Percentiles rank a stretch among this genome's conserved stretches.
These are phyloP conservation scores for Brachyptera putata DNA, from an alignment of 2,888 invertebrate genomes.

Conservation along the genomic window DNA sequence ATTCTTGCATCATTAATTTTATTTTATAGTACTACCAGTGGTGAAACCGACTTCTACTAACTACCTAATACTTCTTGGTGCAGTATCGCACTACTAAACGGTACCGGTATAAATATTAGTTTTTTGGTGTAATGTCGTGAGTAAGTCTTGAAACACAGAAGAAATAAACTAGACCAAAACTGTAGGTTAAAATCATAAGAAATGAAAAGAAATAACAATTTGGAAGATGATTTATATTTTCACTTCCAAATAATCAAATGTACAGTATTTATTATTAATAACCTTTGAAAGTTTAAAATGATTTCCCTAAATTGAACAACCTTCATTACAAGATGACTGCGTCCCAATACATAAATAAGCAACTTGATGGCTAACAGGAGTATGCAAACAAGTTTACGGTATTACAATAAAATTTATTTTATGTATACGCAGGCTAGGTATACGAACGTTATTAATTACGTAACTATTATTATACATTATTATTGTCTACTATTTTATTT, in stretches of 20 bases:
- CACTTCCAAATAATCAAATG: slow-evolving; percentile 47
- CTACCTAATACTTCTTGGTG: too few relatives aligned
- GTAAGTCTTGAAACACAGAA: too few relatives aligned
- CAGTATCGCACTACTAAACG: too few relatives aligned
- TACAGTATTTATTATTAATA: slow-evolving; percentile 36
- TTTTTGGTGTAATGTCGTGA: too few relatives aligned
- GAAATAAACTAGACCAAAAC: too few relatives aligned
- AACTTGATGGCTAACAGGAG: slow-evolving; percentile 21
- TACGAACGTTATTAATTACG: slow-evolving; percentile 22
- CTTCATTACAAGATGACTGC: slow-evolving; percentile 31
- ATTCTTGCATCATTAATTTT: too few relatives aligned
- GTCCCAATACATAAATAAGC: background rate
- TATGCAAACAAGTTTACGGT: slow-evolving; percentile 17
- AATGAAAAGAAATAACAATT: too few relatives aligned
- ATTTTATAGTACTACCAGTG: too few relatives aligned
- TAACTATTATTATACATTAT: too few relatives aligned
- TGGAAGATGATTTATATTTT: slow-evolving; percentile 47
- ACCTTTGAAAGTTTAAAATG: slow-evolving; percentile 26
- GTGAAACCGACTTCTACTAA: too few relatives aligned
- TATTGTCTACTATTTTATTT: slow-evolving; percentile 28
- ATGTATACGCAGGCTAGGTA: background rate
- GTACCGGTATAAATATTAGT: too few relatives aligned
- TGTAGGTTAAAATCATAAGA: too few relatives aligned
- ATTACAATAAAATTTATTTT: slow-evolving; percentile 3
- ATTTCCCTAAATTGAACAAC: slow-evolving; percentile 30